Base-by-base conservation (phyloP, 1,140 invertebrate species). In the Nasonia giraulti region DNA sequence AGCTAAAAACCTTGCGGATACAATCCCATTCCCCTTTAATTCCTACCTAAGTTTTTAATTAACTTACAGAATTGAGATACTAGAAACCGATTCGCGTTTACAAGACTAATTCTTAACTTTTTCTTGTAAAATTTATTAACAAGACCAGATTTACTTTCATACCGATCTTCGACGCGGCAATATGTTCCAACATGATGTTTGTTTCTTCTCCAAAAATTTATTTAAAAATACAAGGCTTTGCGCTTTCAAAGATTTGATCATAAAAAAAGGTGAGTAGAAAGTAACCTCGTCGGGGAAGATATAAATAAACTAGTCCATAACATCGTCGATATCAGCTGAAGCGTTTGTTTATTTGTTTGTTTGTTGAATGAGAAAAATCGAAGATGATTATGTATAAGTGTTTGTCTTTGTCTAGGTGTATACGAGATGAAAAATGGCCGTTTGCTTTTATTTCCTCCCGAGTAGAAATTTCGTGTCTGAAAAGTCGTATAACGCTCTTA, bases 381-480 rank as follows among this genome's bases (percentile, higher is more conserved):
- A 85, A 76, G 75, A 80, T 80, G 33, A 69, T 66, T 66, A 40
- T 62, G 62, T 66, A 50, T 83, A 71, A 17, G 50, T 83, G 62
- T 79, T 76, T 68, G 31, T 68, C n/a, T 84, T 62, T 62, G 55
- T n/a, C 20, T 62, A 62, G 14, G 55, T 62, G 55, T 62, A 82
- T 77, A 69, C 55, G 55, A 10, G 84, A 85, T 85, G 80, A 77
- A 85, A 80, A 82, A 85, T 82, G 74, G n/a, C 74, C 33, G 31
- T 78, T 80, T 66, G 31, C 10, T 68, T 74, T 80, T 68, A 12
- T 84, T 85, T 55, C n/a, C 14, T 47, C 62, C 79, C 74, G 62
- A 78, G 84, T 85, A 78, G 80, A 85, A 85, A 80, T 82, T 83
- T 69, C 8, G 33, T 55, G 10, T 40, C 37, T 47, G 12, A 78